phyloP scores from a whole-genome alignment of 23 tunicate species.

The Ascidia mentula region DNA sequence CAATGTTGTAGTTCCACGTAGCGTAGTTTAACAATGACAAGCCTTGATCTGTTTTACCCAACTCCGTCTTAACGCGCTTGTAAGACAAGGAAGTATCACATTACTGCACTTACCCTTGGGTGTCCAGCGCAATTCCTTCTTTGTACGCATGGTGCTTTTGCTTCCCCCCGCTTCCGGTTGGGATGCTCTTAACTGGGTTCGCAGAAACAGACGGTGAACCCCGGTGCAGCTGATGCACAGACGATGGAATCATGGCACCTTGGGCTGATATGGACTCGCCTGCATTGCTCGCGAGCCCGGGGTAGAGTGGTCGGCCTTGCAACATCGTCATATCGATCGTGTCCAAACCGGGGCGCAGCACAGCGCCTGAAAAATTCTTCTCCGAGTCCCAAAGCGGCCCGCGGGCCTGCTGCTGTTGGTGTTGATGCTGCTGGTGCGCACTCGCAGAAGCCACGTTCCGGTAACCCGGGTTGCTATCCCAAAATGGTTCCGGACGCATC shows the following conservation, averaged over 20 bases:
- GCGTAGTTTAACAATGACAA: no score
- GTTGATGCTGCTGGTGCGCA: no score
- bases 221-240: constrained; percentile 6
- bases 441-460: background rate
- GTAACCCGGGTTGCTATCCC: background rate
- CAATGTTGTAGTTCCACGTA: no score
- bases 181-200: background rate
- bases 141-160: background rate
- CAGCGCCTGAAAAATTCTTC: background rate
- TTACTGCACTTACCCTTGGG: background rate
- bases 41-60: no score
- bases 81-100: no score
- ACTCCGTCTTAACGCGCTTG: no score
- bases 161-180: background rate
- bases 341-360: background rate
- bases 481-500: background rate
- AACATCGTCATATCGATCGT: background rate
- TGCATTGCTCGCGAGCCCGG: background rate
- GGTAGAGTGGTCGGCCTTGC: background rate
- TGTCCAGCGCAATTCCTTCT: background rate
- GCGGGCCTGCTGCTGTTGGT: background rate
- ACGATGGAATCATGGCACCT: background rate
- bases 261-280: background rate
- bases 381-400: background rate
- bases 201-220: background rate